Evolutionary conservation across 1,140 invertebrate species (phyloP).

Genomic region (Drosophila nebulosa): DNA sequence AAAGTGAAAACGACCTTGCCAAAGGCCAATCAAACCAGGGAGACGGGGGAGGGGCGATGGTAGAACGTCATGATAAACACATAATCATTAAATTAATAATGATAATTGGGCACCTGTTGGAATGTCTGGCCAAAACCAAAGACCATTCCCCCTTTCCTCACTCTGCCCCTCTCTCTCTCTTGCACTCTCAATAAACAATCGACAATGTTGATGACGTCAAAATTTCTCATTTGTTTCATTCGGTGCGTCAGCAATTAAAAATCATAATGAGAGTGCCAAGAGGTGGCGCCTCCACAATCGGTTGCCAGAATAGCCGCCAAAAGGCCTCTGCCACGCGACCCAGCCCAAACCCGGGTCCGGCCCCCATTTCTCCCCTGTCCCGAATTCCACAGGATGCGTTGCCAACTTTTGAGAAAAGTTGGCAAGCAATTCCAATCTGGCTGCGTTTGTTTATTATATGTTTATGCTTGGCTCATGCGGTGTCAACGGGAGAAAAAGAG

Average conservation of each 20-base stretch:
- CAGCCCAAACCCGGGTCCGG: conserved; percentile 17
- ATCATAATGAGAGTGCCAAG: conserved; percentile 78
- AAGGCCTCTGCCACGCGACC: conserved; percentile 26
- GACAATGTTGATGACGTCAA: conserved; percentile 32
- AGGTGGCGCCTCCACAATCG: conserved; percentile 50
- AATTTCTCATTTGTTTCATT: conserved; percentile 71
- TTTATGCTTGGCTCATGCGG: conserved; percentile 48
- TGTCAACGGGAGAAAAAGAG: too few species aligned
- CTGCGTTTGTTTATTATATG: conserved; percentile 55
- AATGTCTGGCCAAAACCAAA: conserved; percentile 45
- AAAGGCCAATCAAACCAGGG: conserved; percentile 62
- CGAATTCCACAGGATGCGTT: conserved; percentile 70
- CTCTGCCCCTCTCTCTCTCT: background rate
- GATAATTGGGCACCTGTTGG: conserved; percentile 70
- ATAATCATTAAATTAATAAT: conserved; percentile 43
- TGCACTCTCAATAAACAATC: conserved; percentile 75
- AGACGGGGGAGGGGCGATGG: too few species aligned
- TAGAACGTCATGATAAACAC: conserved; percentile 51
- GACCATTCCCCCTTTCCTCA: background rate
- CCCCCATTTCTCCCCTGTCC: conserved; percentile 21
- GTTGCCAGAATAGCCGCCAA: conserved; percentile 53
- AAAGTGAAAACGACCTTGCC: conserved; percentile 43
- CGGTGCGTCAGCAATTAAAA: conserved; percentile 79
- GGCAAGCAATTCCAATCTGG: conserved; percentile 46
- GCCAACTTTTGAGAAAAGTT: conserved; percentile 58